phyloP scores from a whole-genome alignment of 1,140 invertebrate genomes.

The Trichonephila clavipes region DNA sequence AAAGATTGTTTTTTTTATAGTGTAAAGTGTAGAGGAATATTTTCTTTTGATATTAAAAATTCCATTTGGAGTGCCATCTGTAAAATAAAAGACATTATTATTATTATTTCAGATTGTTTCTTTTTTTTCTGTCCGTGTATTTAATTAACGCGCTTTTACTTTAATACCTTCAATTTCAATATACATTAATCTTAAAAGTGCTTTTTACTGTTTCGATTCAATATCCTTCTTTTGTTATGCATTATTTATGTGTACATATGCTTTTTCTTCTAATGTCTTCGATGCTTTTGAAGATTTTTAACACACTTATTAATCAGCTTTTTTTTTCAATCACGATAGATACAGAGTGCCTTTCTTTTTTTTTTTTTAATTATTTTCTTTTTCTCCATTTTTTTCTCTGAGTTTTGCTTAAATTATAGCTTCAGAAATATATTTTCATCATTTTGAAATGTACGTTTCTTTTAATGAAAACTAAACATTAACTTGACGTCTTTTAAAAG shows the following conservation, averaged over 20 bases:
- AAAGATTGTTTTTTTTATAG: background rate
- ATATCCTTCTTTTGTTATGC: background rate
- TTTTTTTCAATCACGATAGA: background rate
- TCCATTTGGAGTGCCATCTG: background rate
- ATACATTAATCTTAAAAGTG: background rate
- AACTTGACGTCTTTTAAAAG: too few relatives aligned
- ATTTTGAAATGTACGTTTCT: too few relatives aligned
- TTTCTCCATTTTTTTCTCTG: background rate
- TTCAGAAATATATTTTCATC: too few relatives aligned
- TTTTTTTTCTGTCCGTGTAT: background rate
- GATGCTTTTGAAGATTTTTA: background rate
- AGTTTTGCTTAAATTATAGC: too few relatives aligned
- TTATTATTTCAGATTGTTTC: too few relatives aligned
- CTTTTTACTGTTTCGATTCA: background rate
- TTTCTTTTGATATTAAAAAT: constrained; percentile 18
- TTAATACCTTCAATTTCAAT: background rate
- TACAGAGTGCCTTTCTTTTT: background rate
- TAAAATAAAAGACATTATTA: background rate
- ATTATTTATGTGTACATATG: background rate
- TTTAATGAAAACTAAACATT: too few relatives aligned
- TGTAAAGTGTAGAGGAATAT: constrained; percentile 5
- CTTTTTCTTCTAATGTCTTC: background rate
- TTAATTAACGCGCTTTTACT: background rate
- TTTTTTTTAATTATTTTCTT: background rate
- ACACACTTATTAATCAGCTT: background rate